phyloP scores from a whole-genome alignment of 1,140 invertebrate species.

The Hydropsyche tenuis region DNA sequence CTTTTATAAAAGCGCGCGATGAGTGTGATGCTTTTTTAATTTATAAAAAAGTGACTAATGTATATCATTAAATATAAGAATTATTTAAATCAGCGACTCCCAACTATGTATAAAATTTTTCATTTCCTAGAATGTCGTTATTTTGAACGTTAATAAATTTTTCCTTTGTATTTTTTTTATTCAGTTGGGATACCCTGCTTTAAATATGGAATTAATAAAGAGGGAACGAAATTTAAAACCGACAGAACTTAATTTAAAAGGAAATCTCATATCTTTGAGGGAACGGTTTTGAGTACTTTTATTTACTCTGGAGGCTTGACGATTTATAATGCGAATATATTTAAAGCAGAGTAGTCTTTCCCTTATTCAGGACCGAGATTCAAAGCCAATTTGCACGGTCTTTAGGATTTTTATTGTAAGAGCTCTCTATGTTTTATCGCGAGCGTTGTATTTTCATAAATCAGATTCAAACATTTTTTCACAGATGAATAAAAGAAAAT shows the following conservation, averaged over 20 bases:
- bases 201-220: conserved; percentile 6
- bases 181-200: conserved; percentile 24
- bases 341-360: conserved; percentile 17
- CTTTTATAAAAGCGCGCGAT: conserved; percentile 7
- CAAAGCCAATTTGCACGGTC: no score
- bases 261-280: background rate
- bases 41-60: background rate
- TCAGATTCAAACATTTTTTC: no score
- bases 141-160: background rate
- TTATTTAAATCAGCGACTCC: conserved; percentile 22
- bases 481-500: no score
- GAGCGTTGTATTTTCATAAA: no score
- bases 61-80: background rate
- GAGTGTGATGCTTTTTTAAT: conserved; percentile 1
- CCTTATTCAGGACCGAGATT: background rate
- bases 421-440: no score
- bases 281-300: conserved; percentile 19
- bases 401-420: no score
- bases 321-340: background rate
- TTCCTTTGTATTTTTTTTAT: background rate
- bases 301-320: conserved; percentile 4
- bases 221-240: background rate
- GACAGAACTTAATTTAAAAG: conserved; percentile 1
- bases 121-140: no score
- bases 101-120: background rate